These are phyloP conservation scores for Cantharis rufa DNA, from an alignment of 2,888 invertebrate species.

Conservation along the genomic window DNA sequence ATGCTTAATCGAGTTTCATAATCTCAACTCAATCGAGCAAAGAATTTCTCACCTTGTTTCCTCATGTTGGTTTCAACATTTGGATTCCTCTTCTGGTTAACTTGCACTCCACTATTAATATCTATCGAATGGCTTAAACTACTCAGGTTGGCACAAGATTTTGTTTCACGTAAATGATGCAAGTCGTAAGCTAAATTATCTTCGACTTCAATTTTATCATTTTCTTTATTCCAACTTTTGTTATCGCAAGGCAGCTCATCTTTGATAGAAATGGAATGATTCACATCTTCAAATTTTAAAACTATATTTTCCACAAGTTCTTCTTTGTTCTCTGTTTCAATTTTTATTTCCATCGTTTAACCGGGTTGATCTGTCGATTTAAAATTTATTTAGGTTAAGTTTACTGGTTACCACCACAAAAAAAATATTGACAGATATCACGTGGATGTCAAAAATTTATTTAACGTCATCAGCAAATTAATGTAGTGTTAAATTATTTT, in stretches of 20 bases:
- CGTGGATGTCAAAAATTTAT: too few relatives aligned
- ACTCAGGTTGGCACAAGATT: background rate
- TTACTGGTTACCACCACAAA: background rate
- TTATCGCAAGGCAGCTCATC: background rate
- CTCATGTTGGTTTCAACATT: background rate
- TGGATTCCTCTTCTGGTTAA: too few relatives aligned
- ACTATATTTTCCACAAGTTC: background rate
- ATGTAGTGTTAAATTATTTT: too few relatives aligned
- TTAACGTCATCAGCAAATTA: too few relatives aligned
- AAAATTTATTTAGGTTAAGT: background rate
- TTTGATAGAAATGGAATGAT: background rate
- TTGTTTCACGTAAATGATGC: background rate
- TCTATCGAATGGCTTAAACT: background rate
- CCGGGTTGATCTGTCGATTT: too few relatives aligned
- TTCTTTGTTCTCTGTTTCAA: background rate
- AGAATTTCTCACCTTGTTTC: background rate
- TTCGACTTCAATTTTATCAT: background rate
- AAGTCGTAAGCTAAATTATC: background rate
- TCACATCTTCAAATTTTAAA: background rate
- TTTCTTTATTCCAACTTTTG: background rate
- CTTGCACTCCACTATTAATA: background rate
- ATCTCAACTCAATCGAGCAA: background rate
- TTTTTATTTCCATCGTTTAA: background rate
- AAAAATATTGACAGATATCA: background rate
- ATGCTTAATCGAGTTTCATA: background rate